phyloP scores from a whole-genome alignment of 2,113 vertebrate genomes.

The Lepus europaeus region DNA sequence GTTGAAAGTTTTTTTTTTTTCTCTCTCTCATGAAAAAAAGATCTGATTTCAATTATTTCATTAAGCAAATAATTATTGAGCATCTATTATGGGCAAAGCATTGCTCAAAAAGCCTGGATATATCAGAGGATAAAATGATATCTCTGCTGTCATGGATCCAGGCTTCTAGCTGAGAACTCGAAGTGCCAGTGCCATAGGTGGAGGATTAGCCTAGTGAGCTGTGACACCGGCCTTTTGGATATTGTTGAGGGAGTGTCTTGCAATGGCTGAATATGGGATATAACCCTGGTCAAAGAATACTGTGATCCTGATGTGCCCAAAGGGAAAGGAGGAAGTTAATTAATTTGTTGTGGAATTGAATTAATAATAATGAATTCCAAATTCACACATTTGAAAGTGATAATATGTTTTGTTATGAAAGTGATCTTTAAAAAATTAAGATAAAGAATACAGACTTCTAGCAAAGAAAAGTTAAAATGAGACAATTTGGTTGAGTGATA shows the following conservation, averaged over 20 bases:
- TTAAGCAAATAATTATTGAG: background rate
- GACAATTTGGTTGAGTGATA: background rate
- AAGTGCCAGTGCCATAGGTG: no score
- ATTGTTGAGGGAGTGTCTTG: background rate
- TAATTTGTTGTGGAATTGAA: no score
- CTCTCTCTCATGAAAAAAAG: background rate
- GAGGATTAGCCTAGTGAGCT: no score
- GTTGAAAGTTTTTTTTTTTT: background rate
- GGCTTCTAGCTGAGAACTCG: background rate
- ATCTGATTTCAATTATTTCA: background rate
- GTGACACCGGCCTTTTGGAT: no score
- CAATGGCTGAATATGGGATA: background rate
- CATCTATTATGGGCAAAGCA: background rate
- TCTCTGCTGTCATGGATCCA: background rate
- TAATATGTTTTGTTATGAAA: background rate
- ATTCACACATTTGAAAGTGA: background rate
- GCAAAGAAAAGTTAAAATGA: background rate
- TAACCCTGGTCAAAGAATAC: background rate
- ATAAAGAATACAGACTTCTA: background rate
- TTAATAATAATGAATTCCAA: background rate
- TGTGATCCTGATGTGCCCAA: background rate
- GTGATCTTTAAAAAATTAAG: background rate
- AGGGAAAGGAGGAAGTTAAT: background rate
- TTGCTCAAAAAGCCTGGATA: background rate
- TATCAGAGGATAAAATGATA: background rate